Evolutionary conservation across 2,888 invertebrate species (phyloP), one percentile per base, ranked within the genome.

Genomic region (Drosophila merina): DNA sequence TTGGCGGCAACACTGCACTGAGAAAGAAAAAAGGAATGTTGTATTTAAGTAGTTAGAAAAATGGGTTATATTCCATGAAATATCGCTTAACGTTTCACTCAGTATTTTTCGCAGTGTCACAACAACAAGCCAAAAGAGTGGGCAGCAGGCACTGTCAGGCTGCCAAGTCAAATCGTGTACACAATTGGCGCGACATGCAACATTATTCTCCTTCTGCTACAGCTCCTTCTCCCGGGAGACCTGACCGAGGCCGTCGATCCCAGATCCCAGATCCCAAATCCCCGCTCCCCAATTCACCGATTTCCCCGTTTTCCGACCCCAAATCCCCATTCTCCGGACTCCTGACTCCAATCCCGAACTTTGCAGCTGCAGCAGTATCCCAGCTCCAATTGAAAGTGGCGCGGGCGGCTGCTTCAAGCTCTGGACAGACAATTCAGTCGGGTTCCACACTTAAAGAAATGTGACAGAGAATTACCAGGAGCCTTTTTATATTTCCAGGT

Each of bases 121-220:
- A 54, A 52, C 63, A 60, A 60, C 47, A 52, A 62, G 54, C 52
- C 66, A 33, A 52, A 67, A 59, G 77, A 79, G 82, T 82, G 85
- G 82, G 82, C 82, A 82, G 84, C 85, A 69, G 59, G 60, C 70
- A 77, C 79, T 82, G 82, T 82, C 82, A 82, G 82, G 67, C 85
- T 85, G 82, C 85, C 82, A 88, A 83, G 80, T 84, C 89, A 88
- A 89, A 86, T 89, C 88, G 89, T 89, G 89, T 89, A 87, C 77
- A 78, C 84, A 84, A 88, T 88, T 86, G 84, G 82, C 80, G 82
- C 86, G 81, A 79, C 87, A 84, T 80, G 79, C 77, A 85, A 86
- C 86, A 85, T 75, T 72, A 73, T 70, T 74, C 69, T 75, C 67
- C 71, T 72, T 54, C 62, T 59, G 51, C 40, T 54, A 44, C 70